Conservation (phyloP, 2,113 vertebrate species). For the Sakesphorus luctuosus region DNA sequence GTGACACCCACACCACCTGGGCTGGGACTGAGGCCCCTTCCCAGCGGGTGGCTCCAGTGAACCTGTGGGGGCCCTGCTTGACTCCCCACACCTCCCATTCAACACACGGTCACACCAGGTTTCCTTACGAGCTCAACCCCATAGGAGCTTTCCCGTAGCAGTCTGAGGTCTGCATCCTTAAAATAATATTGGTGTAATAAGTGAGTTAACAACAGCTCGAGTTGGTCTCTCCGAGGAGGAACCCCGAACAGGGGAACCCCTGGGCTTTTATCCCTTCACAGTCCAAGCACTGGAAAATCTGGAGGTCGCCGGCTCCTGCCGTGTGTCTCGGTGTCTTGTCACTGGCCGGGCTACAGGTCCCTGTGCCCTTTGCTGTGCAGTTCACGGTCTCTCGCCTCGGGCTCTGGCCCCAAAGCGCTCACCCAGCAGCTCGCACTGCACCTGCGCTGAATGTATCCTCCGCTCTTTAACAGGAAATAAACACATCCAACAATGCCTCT, state of each 20-base stretch:
- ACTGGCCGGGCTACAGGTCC: background rate
- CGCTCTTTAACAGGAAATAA: no score
- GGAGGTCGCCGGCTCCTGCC: fast-evolving
- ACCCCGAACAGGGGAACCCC: background rate
- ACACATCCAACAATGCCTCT: background rate
- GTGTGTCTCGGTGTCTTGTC: no score
- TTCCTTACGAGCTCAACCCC: background rate
- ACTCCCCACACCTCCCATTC: background rate
- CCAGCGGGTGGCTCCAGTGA: background rate
- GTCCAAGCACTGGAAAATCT: no score
- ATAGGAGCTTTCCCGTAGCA: background rate
- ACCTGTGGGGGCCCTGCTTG: background rate
- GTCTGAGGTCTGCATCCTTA: background rate
- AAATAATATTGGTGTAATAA: background rate
- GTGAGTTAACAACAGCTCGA: background rate
- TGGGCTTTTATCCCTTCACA: background rate
- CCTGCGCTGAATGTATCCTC: no score
- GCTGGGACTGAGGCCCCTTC: background rate
- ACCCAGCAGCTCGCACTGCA: background rate
- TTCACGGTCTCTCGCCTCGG: background rate
- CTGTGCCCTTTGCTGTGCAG: fast-evolving
- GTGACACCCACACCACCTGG: background rate
- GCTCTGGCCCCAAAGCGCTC: background rate
- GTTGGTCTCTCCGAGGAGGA: background rate
- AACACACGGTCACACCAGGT: no score